Evolutionary conservation across 2,113 vertebrate species (phyloP), one percentile per base, ranked within the genome.

Genomic region (Ifrita kowaldi): DNA sequence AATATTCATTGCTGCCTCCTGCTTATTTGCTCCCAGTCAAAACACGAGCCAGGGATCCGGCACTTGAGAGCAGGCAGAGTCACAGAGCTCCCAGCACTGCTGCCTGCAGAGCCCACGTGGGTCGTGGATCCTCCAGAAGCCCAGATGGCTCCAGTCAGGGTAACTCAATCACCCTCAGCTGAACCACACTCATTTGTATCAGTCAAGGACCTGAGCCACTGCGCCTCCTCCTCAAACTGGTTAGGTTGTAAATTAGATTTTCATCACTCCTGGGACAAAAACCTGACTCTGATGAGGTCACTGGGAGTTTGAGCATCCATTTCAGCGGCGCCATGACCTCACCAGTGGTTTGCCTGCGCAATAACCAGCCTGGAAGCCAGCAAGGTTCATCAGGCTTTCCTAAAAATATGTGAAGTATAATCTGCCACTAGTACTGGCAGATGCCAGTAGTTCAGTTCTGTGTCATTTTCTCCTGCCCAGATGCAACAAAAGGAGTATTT

Each of bases 181-280:
- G 42, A 50, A 32, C 52, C 80, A 30, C 41, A 5, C 63, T 50
- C 56, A 71, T 96, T 93, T 95, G 30, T 93, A 94, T 88, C 83
- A 92, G 90, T 74, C 88, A 86, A 46, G 76, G 79, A 30, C 21
- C 77, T 2, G 39, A 81, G 90, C 90, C 93, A 94, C 81, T 93
- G 62, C 1, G 13, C 86, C 90, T 71, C 30, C 82, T 96, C 87
- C 90, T 90, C 83, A 75, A 68, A 89, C 82, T 62, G 83, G n/a
- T 92, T 93, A 87, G 73, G 73, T 33, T 92, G 93, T 84, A 96
- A 94, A 96, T 97, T 90, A 95, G 78, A 96, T 97, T 96, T 95
- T 84, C 83, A 53, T 84, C 86, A 42, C 95, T 92, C 95, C 26
- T 47, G 90, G 88, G 93, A 95, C 85, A 78, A 93, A 93, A 90